Base-by-base conservation (phyloP, 2,797 vertebrate species). In the Parauchenoglanis ngamensis region DNA sequence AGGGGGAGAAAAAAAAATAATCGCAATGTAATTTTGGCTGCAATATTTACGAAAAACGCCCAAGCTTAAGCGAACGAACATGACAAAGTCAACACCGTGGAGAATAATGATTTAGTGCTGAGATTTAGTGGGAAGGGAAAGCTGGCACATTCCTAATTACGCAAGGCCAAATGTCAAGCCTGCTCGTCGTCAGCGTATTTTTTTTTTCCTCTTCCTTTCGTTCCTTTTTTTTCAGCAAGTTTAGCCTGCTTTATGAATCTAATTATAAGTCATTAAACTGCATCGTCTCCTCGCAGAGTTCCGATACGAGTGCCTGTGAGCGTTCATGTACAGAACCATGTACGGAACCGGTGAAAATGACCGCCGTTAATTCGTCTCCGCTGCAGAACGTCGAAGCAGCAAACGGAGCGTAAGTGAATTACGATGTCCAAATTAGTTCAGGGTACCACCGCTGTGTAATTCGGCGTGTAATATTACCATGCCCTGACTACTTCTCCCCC, bases 1-100 rank as follows among this genome's bases (percentile, higher is more conserved):
- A 96, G 95, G 94, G 88, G 91, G 94, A 94, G 95, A 94, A 93
- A 95, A 94, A 95, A 96, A 95, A 96, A 95, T 93, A 96, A 95
- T 94, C 95, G 94, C 96, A 95, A 96, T 96, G 94, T 95, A 96
- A 96, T 96, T 96, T 96, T 96, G 95, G 95, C 95, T 94, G 93
- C 94, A 91, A 95, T 95, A 95, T 96, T 96, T 96, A 95, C 92
- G 85, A 86, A 90, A 83, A 90, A 90, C 91, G 94, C 93, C 91
- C 92, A 92, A 94, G 94, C 94, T 96, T 96, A 95, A 94, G 95
- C 93, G 91, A 92, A 93, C 93, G 94, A 90, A 95, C 95, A 94
- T 92, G 91, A 94, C 92, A 86, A 93, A 96, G 95, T 96, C 95
- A 94, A 94, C 94, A 95, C 95, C 93, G 90, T 93, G 31, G 94